Conservation (phyloP, 1,140 invertebrate species). For the Sipha flava region DNA sequence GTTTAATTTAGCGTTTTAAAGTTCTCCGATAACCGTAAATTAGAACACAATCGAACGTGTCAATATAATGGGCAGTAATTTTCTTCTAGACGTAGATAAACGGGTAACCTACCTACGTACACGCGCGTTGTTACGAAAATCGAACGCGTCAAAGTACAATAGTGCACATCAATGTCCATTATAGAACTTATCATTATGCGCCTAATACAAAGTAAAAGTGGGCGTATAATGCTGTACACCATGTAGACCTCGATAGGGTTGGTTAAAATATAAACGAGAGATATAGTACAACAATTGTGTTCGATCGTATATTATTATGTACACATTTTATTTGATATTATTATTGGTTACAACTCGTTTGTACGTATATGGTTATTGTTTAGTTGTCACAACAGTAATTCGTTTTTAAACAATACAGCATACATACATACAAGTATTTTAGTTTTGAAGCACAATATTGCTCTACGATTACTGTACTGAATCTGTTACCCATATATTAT, state of each 20-base stretch:
- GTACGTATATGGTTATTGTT: too few species aligned
- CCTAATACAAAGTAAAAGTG: slow-evolving; percentile 4
- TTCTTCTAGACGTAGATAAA: background rate
- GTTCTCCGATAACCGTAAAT: background rate
- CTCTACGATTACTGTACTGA: too few species aligned
- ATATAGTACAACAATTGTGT: too few species aligned
- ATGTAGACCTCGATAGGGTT: slow-evolving; percentile 12
- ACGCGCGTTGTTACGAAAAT: background rate
- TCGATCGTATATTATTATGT: too few species aligned
- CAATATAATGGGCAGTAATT: background rate
- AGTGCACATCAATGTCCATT: background rate
- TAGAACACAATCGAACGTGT: background rate
- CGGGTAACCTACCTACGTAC: background rate
- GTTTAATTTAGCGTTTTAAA: background rate
- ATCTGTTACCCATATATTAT: too few species aligned
- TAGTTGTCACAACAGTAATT: too few species aligned
- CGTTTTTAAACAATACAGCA: too few species aligned
- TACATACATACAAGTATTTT: too few species aligned
- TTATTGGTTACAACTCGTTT: too few species aligned
- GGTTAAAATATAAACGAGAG: background rate
- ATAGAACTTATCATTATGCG: background rate
- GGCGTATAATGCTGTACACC: too few species aligned
- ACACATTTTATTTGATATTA: too few species aligned
- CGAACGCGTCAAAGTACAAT: background rate
- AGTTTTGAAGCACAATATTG: too few species aligned